Percentiles rank a stretch among this genome's conserved stretches.
Evolutionary conservation across 2,888 invertebrate genomes (phyloP).

Genomic region (Spisula solida): DNA sequence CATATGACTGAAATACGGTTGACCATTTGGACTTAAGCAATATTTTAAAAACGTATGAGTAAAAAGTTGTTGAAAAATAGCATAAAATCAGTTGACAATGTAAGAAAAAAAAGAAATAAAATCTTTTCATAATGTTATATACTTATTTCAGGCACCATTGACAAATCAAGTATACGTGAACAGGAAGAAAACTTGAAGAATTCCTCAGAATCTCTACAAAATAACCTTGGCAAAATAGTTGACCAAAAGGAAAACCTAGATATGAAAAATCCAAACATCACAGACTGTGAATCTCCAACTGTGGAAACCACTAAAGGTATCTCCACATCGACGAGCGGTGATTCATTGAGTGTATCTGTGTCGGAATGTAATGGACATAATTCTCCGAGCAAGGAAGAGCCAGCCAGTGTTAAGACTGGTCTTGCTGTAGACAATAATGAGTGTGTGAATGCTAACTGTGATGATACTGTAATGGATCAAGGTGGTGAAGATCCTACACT

Average conservation of each 20-base stretch:
- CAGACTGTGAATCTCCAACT: conserved; percentile 70
- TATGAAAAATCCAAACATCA: conserved; percentile 67
- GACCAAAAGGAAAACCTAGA: conserved; percentile 66
- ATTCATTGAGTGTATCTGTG: conserved; percentile 67
- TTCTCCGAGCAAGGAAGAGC: conserved; percentile 71
- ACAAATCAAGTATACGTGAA: conserved; percentile 60
- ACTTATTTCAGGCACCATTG: conserved; percentile 52
- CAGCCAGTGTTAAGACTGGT: conserved; percentile 48
- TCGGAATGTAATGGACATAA: conserved; percentile 80
- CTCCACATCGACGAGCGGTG: conserved; percentile 65
- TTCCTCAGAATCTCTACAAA: conserved; percentile 69
- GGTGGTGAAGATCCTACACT: conserved; percentile 59
- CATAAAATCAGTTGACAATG: too few relatives aligned
- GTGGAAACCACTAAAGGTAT: conserved; percentile 60
- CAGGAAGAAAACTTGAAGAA: conserved; percentile 71
- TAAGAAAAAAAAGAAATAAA: too few relatives aligned
- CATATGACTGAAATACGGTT: too few relatives aligned
- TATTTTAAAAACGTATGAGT: too few relatives aligned
- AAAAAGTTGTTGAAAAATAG: too few relatives aligned
- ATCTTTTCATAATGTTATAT: too few relatives aligned
- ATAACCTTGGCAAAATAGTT: conserved; percentile 62
- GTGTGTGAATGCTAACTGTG: conserved; percentile 60
- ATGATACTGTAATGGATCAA: conserved; percentile 71
- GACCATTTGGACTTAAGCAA: too few relatives aligned
- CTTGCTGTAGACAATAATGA: conserved; percentile 34